Percentiles rank a stretch among this genome's conserved stretches.
Conservation (phyloP, 2,888 invertebrate genomes). For the Ariolimax columbianus region DNA sequence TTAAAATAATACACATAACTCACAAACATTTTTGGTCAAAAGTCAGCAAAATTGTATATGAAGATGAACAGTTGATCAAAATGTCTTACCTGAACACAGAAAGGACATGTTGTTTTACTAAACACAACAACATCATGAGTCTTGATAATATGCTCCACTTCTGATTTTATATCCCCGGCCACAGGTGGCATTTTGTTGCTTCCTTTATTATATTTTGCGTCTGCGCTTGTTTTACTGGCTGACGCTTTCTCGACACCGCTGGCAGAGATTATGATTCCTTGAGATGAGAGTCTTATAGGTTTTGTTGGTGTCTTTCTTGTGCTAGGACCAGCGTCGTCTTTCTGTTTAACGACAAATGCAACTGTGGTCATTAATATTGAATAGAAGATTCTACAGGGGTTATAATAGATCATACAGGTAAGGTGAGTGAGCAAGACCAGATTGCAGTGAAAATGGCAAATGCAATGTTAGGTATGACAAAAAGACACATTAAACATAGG, state of each 20-base stretch:
- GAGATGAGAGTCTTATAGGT: background rate
- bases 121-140: conserved; percentile 80
- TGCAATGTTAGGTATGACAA: too few species aligned
- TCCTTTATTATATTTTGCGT: background rate
- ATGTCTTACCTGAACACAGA: conserved; percentile 79
- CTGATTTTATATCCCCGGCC: conserved; percentile 58
- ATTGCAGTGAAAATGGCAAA: too few species aligned
- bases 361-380: too few species aligned
- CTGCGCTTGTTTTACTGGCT: background rate
- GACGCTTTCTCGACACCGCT: background rate
- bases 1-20: too few species aligned
- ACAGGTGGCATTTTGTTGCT: conserved; percentile 63
- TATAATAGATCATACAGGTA: background rate
- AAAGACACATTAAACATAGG: background rate
- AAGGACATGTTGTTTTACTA: conserved; percentile 81
- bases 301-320: background rate
- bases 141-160: conserved; percentile 73
- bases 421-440: too few species aligned
- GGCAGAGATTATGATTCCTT: background rate
- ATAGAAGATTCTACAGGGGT: background rate
- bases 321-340: conserved; percentile 19
- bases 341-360: conserved; percentile 9
- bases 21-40: too few species aligned
- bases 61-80: background rate
- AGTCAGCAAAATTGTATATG: background rate